phyloP scores from a whole-genome alignment of 2,888 invertebrate genomes.

The Salpingus planirostris region DNA sequence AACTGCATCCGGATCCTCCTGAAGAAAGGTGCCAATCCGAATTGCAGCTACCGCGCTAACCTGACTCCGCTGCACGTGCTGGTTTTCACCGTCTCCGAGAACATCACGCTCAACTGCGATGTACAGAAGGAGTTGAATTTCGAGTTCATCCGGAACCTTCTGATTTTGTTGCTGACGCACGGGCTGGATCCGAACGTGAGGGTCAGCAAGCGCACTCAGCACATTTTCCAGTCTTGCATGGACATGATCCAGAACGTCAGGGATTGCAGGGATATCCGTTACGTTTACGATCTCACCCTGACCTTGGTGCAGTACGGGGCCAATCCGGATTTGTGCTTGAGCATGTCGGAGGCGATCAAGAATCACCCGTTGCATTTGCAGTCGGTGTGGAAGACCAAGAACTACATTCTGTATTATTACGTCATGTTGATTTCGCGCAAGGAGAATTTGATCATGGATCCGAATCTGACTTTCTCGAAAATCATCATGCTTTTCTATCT shows the following conservation, averaged over 20 bases:
- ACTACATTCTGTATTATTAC: conserved; percentile 60
- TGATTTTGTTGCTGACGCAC: conserved; percentile 55
- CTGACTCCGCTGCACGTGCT: conserved; percentile 61
- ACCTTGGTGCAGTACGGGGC: conserved; percentile 64
- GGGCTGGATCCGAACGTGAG: conserved; percentile 57
- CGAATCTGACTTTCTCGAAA: conserved; percentile 54
- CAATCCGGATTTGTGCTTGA: conserved; percentile 58
- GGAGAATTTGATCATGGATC: conserved; percentile 53
- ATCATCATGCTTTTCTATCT: conserved; percentile 57
- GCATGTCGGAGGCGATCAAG: conserved; percentile 41
- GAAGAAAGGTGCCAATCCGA: conserved; percentile 63
- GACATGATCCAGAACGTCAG: conserved; percentile 63
- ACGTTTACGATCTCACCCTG: conserved; percentile 60
- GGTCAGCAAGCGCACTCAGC: conserved; percentile 53
- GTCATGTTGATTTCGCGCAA: conserved; percentile 62
- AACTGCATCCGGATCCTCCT: conserved; percentile 61
- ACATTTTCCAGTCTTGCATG: conserved; percentile 61
- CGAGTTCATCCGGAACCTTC: conserved; percentile 60
- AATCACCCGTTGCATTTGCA: conserved; percentile 35
- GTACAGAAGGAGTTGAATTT: conserved; percentile 58
- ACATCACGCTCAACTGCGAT: conserved; percentile 58
- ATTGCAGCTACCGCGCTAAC: conserved; percentile 60
- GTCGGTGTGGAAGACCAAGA: conserved; percentile 49
- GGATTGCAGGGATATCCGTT: conserved; percentile 56
- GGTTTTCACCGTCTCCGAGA: conserved; percentile 62